Percentiles rank a stretch among this genome's conserved stretches.
These are phyloP conservation scores for Polydrusus tereticollis DNA, from an alignment of 2,888 invertebrate genomes.

Conservation along the genomic window DNA sequence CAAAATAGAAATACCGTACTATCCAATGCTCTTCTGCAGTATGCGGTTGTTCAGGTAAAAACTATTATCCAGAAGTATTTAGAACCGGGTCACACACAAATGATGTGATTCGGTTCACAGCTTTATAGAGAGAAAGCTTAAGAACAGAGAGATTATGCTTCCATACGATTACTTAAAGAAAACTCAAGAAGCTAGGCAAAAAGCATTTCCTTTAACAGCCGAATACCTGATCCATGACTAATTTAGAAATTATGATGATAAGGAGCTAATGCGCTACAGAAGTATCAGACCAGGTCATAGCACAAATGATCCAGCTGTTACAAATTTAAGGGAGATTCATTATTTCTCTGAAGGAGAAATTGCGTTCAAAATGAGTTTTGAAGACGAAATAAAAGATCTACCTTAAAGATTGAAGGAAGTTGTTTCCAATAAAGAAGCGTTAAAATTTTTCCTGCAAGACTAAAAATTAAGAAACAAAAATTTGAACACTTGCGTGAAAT, in stretches of 20 bases:
- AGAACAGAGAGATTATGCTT: constrained; percentile 3
- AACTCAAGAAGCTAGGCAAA: constrained; percentile 16
- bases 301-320: constrained; percentile 25
- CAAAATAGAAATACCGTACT: not conserved
- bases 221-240: constrained; percentile 12
- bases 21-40: not conserved
- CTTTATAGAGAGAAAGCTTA: not conserved
- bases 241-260: constrained; percentile 26
- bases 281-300: constrained; percentile 14
- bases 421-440: not conserved
- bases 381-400: not conserved
- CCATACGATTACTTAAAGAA: constrained; percentile 18
- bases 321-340: not conserved
- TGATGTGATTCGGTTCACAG: constrained; percentile 14
- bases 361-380: not conserved
- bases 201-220: constrained; percentile 18
- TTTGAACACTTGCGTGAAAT: constrained; percentile 3
- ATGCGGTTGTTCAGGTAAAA: constrained; percentile 9
- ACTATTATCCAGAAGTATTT: constrained; percentile 40
- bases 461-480: constrained; percentile 7
- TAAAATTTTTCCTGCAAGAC: not conserved
- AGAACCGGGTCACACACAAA: constrained; percentile 26
- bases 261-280: not conserved
- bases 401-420: constrained; percentile 8
- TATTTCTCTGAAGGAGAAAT: constrained; percentile 4